Conservation (phyloP, 2,888 invertebrate species). For the Hecatera dysodea region DNA sequence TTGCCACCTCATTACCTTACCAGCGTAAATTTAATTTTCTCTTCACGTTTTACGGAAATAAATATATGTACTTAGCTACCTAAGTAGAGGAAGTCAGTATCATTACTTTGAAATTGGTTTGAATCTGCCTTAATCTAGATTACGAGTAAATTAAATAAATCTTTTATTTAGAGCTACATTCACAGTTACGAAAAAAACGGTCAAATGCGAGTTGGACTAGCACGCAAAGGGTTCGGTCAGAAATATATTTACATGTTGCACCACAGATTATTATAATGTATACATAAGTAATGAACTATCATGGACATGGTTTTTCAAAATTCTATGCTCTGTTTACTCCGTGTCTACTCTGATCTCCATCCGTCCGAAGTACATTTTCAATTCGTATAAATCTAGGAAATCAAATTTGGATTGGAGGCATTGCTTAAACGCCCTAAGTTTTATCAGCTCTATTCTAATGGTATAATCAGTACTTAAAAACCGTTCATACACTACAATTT, state of each 20-base stretch:
- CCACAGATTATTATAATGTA: no score
- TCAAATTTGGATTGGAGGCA: no score
- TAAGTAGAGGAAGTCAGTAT: not conserved
- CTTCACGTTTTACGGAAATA: slow-evolving; percentile 24
- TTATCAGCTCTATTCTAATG: not conserved
- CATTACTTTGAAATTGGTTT: not conserved
- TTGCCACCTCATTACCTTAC: slow-evolving; percentile 48
- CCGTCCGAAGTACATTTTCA: no score
- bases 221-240: no score
- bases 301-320: no score
- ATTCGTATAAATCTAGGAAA: no score
- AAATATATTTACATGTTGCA: no score
- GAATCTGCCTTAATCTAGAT: not conserved
- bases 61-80: not conserved
- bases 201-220: not conserved
- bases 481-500: not conserved
- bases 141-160: not conserved
- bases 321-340: no score
- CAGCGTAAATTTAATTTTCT: slow-evolving; percentile 33
- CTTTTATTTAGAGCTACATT: not conserved
- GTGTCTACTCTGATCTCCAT: no score
- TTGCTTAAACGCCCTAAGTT: no score
- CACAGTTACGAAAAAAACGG: not conserved
- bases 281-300: no score
- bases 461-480: not conserved